Base-by-base conservation (phyloP, 2,888 invertebrate species). In the Entomobrya proxima region DNA sequence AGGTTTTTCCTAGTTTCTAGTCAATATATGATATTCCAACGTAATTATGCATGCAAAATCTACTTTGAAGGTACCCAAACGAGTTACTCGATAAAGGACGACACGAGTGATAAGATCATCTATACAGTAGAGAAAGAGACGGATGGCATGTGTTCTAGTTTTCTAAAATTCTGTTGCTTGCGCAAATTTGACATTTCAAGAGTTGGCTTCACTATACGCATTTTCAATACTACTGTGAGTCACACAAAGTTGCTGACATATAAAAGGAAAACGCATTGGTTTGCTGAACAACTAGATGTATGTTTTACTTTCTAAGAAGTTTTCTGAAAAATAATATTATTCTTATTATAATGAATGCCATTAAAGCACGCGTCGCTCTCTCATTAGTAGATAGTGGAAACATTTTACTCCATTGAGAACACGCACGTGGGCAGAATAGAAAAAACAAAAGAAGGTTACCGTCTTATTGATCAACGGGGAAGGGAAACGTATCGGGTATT, bases 321-420 rank as follows among this genome's bases (percentile, higher is more conserved):
- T 9, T 37, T 3, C 18, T 27, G 21, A 24, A n/a, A 1, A 64
- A 32, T 7, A 55, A 52, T 27, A 77, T 11, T 52, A 9, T 32
- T 35, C 9, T 6, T 44, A 9, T 24, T 4, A n/a, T 79, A 50
- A 30, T 79, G n/a, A n/a, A n/a, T n/a, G n/a, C n/a, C n/a, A n/a
- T n/a, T n/a, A n/a, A n/a, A n/a, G n/a, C n/a, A n/a, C n/a, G n/a
- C n/a, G n/a, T n/a, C 1, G 1, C 32, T 44, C 47, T 61, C 0
- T 18, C 4, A 52, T 44, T 18, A 78, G 78, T 72, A 85, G 85
- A 85, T 85, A 35, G 85, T 85, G 15, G 85, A 80, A 52, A 58
- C 80, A 27, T 79, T 44, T 37, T 85, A 85, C 37, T 72, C 72
- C n/a, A 35, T 67, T n/a, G 79, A 85, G 24, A 58, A 79, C 30